Evolutionary conservation across 64 coral and sea anemone species (phyloP), one percentile per base, ranked within the genome.

Genomic region (Stichodactyla helianthus): DNA sequence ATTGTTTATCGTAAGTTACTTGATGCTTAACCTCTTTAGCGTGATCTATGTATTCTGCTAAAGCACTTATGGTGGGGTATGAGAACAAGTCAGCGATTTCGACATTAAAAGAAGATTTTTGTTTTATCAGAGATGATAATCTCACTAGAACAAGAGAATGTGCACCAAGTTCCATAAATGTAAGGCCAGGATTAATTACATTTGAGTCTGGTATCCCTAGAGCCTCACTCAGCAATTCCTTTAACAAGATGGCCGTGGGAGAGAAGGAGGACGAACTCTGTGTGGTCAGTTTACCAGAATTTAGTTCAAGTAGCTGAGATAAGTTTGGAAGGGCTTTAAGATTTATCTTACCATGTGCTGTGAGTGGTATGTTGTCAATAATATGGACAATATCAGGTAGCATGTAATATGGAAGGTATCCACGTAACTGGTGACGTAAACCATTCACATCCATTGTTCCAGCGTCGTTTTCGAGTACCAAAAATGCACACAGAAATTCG

Each of bases 381-480:
- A 70, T 20, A 26, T 70, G 65, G 65, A 70, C 17, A 70, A 70
- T 70, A 20, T 70, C 65, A 25, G 65, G 65, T 70, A 70, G 17
- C 65, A 70, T 70, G 65, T 70, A 70, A 70, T 70, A 70, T 70
- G 65, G 65, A 15, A 70, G 65, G 65, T 70, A n/a, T 23, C 19
- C 65, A 25, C 20, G 19, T 70, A 70, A n/a, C 65, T 70, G 5
- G 20, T 70, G 19, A 25, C 65, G 65, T 70, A 70, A 20, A n/a
- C 0, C 65, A 70, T 70, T 26, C 4, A 5, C n/a, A 23, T 70
- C 22, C 20, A 25, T 70, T 6, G 19, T 20, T 70, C 19, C 65
- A 7, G 17, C 65, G 65, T 70, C n/a, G 10, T 70, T 70, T 8
- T 70, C 65, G 22, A 70, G 65, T 70, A 70, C 65, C 19, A 70